A percentile compares a stretch with the other conserved stretches of the same genome.
These are phyloP conservation scores for Pungitius pungitius DNA, from an alignment of 2,113 vertebrate genomes.

Conservation along the genomic window DNA sequence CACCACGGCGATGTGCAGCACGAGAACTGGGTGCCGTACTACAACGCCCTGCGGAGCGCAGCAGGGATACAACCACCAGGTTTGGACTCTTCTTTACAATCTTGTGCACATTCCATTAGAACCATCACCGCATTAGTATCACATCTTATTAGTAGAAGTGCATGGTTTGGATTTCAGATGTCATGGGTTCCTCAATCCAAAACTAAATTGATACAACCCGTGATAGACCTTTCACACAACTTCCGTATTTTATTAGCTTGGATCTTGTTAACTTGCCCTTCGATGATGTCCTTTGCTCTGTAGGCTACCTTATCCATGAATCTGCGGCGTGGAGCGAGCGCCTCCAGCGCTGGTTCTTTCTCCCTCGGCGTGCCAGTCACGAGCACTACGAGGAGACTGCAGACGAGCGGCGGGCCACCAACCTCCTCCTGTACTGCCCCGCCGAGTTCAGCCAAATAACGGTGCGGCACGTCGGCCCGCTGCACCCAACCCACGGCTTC, in stretches of 20 bases:
- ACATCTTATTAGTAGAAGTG: background rate
- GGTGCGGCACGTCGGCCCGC: conserved; percentile 74
- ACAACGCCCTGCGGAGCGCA: conserved; percentile 83
- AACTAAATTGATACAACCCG: background rate
- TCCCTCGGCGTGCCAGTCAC: conserved; percentile 91
- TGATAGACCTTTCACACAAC: no score
- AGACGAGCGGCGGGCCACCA: conserved; percentile 88
- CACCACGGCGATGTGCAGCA: conserved; percentile 86
- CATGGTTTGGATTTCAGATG: background rate
- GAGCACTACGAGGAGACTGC: conserved; percentile 87
- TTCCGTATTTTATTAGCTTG: background rate
- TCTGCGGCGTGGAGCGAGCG: conserved; percentile 91
- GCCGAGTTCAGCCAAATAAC: conserved; percentile 83
- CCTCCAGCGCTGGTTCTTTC: conserved; percentile 92
- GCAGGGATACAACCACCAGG: conserved; percentile 90
- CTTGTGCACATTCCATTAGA: background rate
- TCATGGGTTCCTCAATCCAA: background rate
- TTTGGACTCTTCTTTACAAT: conserved; percentile 49
- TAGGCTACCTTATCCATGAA: conserved; percentile 97
- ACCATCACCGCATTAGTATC: no score
- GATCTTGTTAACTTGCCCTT: background rate
- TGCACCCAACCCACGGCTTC: conserved; percentile 90
- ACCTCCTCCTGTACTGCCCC: conserved; percentile 88
- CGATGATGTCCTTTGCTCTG: background rate
- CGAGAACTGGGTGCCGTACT: conserved; percentile 90